Conservation (phyloP, 2,888 invertebrate genomes). For the Drosophila aldrichi region DNA sequence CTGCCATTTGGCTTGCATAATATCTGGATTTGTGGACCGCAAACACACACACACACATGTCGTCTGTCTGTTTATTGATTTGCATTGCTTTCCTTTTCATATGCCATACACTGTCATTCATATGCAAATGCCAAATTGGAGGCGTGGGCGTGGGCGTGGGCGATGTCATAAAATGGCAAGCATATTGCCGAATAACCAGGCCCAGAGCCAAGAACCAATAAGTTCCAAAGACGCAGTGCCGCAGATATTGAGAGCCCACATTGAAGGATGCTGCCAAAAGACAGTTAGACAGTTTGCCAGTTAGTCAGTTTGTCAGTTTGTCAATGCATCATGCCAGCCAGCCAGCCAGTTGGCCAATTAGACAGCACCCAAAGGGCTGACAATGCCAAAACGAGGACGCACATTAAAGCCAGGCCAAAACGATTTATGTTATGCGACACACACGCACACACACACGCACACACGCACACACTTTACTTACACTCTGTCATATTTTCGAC, state of each 20-base stretch:
- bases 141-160: conserved; percentile 13
- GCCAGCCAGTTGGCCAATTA: conserved; percentile 71
- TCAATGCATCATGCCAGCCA: conserved; percentile 2
- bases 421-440: conserved; percentile 61
- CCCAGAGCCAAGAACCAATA: conserved; percentile 40
- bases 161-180: conserved; percentile 55
- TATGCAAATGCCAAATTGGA: conserved; percentile 59
- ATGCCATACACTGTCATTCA: conserved; percentile 44
- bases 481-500: background rate
- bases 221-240: conserved; percentile 48
- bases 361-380: conserved; percentile 65
- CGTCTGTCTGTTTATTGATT: conserved; percentile 51
- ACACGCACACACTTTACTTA: background rate
- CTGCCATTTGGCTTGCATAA: conserved; percentile 42
- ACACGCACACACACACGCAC: conserved; percentile 18
- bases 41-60: background rate
- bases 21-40: conserved; percentile 1
- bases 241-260: conserved; percentile 25
- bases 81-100: conserved; percentile 62
- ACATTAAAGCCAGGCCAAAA: conserved; percentile 62
- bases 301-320: conserved; percentile 4
- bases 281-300: conserved; percentile 3
- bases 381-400: conserved; percentile 69
- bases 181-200: conserved; percentile 54
- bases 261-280: conserved; percentile 38